These are phyloP conservation scores for Noctua comes DNA, from an alignment of 2,888 invertebrate genomes.

Conservation along the genomic window DNA sequence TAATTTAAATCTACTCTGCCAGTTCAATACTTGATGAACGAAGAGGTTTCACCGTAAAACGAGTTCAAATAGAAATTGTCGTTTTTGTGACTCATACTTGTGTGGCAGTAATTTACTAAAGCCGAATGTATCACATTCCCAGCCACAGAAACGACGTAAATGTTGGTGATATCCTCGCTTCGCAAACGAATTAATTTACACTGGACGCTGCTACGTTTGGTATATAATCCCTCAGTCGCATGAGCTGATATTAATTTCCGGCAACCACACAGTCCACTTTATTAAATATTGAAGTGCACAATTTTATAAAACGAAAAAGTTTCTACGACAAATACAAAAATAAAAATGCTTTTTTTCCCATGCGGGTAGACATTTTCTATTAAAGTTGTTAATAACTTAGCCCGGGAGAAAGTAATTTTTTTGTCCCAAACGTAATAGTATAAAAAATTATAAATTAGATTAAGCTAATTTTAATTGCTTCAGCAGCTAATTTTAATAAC, in stretches of 20 bases:
- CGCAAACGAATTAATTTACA: conserved; percentile 19
- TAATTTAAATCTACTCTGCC: too few relatives aligned
- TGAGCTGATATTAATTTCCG: conserved; percentile 26
- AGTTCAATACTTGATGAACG: neutral
- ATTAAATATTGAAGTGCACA: conserved; percentile 20
- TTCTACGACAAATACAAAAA: neutral
- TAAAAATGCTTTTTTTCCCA: neutral
- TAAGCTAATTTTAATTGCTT: too few relatives aligned
- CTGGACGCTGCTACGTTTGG: neutral
- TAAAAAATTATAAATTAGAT: too few relatives aligned
- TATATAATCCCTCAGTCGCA: conserved; percentile 15
- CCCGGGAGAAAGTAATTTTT: neutral
- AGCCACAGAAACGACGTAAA: neutral
- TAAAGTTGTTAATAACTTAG: neutral
- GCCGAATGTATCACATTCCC: neutral
- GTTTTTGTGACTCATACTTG: neutral
- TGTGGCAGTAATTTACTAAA: neutral
- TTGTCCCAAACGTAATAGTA: neutral
- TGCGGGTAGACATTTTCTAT: neutral
- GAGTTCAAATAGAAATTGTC: neutral
- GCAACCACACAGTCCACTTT: conserved; percentile 8
- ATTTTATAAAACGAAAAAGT: conserved; percentile 12
- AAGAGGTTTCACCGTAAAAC: neutral
- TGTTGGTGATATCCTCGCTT: neutral
- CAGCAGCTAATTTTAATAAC: too few relatives aligned